Conservation (phyloP, 1,140 invertebrate species). For the Samia ricini region DNA sequence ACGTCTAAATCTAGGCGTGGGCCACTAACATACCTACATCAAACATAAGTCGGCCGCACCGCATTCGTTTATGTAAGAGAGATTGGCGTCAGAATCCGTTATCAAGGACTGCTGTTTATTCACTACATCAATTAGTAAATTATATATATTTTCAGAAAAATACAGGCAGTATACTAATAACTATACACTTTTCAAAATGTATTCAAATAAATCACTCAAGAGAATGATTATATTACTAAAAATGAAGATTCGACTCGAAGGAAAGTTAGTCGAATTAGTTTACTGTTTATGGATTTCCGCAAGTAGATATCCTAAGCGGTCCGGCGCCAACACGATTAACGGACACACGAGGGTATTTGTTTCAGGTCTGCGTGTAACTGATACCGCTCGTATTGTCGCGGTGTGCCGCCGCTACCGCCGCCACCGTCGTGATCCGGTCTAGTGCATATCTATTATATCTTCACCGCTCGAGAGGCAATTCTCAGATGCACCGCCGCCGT, state of each 20-base stretch:
- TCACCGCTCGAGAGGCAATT: constrained; percentile 51
- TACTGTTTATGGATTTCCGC: too few relatives aligned
- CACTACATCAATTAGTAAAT: too few relatives aligned
- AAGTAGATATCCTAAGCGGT: constrained; percentile 22
- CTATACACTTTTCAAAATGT: too few relatives aligned
- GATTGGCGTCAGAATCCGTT: neutral
- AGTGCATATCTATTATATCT: constrained; percentile 70
- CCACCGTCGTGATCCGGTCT: constrained; percentile 54
- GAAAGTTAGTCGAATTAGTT: too few relatives aligned
- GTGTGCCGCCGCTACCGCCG: constrained; percentile 21
- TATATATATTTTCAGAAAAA: too few relatives aligned
- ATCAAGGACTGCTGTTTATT: neutral
- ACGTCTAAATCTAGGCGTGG: constrained; percentile 54
- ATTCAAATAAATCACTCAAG: too few relatives aligned
- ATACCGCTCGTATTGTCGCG: constrained; percentile 65
- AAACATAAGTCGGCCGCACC: constrained; percentile 15
- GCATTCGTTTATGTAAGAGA: neutral
- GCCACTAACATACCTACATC: constrained; percentile 12
- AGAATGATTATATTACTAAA: too few relatives aligned
- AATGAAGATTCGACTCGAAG: too few relatives aligned
- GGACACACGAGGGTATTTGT: constrained; percentile 59
- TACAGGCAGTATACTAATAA: too few relatives aligned
- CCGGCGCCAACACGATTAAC: constrained; percentile 66
- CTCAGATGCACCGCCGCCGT: constrained; percentile 48
- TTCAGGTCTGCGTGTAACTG: constrained; percentile 59